Evolutionary conservation across 2,797 vertebrate genomes (phyloP), one percentile per base, ranked within the genome.

Genomic region (Sebastes cheni): DNA sequence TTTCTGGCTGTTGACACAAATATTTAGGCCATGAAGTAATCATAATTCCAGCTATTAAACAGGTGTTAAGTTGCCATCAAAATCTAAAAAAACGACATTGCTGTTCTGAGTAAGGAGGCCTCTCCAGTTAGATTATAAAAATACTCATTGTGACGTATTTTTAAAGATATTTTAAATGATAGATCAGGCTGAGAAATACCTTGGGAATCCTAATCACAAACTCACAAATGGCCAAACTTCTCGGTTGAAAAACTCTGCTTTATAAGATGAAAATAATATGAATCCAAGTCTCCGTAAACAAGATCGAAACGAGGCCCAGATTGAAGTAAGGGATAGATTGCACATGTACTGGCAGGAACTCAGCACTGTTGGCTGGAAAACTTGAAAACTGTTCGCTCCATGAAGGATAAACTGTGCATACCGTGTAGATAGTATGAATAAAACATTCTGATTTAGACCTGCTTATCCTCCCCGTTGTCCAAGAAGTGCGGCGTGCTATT

Each of bases 291-390:
- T 8, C 8, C 16, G 25, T 42, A 32, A 83, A 64, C 52, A 59
- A 5, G 27, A 34, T 36, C 2, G 14, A 32, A 55, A 66, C 29
- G 2, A 82, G 75, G 58, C 55, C 68, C 11, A 73, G 36, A 22
- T 36, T 64, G 61, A 39, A 69, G 50, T 74, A 59, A 64, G 20
- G 18, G 66, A 54, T 69, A 29, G 67, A 87, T 91, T 92, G 88
- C 86, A 77, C 78, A 91, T 84, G 72, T 13, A 20, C 64, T 69
- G 88, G 78, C 81, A 3, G 54, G 12, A 72, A 56, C 20, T 55
- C 75, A 56, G 58, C 1, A 8, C 27, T 76, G 36, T 74, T 80
- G 75, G 78, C 69, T 29, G 55, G 55, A 39, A 34, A 62, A 23
- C 34, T 42, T 18, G 8, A 55, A 72, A 61, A 77, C 30, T 79